These are phyloP conservation scores for Patella pellucida DNA, from an alignment of 2,888 invertebrate genomes.

Conservation along the genomic window DNA sequence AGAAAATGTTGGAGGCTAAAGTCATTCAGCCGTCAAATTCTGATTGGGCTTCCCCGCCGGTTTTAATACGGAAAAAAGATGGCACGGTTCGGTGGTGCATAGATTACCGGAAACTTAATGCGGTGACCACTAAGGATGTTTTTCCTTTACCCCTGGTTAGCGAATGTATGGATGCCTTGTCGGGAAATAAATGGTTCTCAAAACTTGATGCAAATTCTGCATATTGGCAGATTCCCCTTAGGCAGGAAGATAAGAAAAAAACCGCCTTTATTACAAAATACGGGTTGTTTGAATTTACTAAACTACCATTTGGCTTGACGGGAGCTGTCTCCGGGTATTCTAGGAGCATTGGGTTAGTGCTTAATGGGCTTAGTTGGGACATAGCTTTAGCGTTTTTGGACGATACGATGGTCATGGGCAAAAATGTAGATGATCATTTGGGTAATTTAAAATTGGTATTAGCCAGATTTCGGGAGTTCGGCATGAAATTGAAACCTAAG, in stretches of 20 bases:
- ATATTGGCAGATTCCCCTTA: constrained; percentile 8
- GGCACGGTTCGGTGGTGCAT: too few relatives aligned
- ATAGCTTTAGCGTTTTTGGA: constrained; percentile 13
- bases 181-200: constrained; percentile 5
- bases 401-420: constrained; percentile 9
- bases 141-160: too few relatives aligned
- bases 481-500: too few relatives aligned
- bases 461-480: too few relatives aligned
- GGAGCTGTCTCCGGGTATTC: too few relatives aligned
- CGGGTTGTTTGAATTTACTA: constrained; percentile 16
- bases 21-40: too few relatives aligned
- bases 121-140: too few relatives aligned
- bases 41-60: too few relatives aligned
- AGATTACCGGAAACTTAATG: too few relatives aligned
- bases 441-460: constrained; percentile 2
- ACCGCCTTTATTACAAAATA: constrained; percentile 21
- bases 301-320: too few relatives aligned
- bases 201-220: constrained; percentile 19
- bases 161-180: constrained; percentile 19
- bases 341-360: neutral
- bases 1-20: too few relatives aligned
- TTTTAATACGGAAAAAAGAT: too few relatives aligned
- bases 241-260: constrained; percentile 6
- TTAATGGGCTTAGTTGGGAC: constrained; percentile 1
- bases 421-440: constrained; percentile 13